Base-by-base conservation (phyloP, 2,888 invertebrate genomes). In the Catocala nupta region DNA sequence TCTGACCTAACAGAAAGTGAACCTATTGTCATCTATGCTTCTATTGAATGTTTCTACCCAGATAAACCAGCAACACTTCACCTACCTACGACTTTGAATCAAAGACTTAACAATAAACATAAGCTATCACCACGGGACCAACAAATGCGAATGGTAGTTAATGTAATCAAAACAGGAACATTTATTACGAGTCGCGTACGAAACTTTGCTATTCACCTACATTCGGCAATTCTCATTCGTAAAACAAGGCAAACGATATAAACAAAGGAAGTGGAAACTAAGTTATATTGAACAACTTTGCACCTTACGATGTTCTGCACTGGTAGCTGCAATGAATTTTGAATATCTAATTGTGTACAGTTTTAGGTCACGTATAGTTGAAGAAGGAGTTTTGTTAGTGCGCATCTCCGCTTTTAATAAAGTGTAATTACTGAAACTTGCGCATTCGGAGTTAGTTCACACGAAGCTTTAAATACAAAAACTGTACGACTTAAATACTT, bases 241-340 rank as follows among this genome's bases (percentile, higher is more conserved):
- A 77, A 83, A 84, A 83, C 84, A 81, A 82, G 74, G 72, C 75
- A 77, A 79, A 81, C 76, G 76, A 83, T 78, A 77, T 75, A 80
- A 80, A 84, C 84, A 80, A 78, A 78, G 78, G 76, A 75, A 79
- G 75, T 74, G 69, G 71, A 77, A 83, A 83, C 83, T 76, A 82
- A 84, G 83, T 85, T 85, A 80, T 84, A 85, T 83, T 79, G 81
- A 77, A 75, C 77, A 85, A 85, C 81, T 85, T 80, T 85, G 75
- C 77, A 81, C 79, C 79, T 81, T 80, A 71, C 65, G 62, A 65
- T 56, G 67, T 71, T 75, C 63, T 70, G 55, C 68, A 61, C 59
- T 66, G 43, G 68, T 55, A 44, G 68, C 56, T 75, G 78, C 80
- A 79, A 70, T 78, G 78, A 77, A 80, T 81, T 79, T 64, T 63